Evolutionary conservation across 2,888 invertebrate genomes (phyloP).

Genomic region (Beris morrisii): DNA sequence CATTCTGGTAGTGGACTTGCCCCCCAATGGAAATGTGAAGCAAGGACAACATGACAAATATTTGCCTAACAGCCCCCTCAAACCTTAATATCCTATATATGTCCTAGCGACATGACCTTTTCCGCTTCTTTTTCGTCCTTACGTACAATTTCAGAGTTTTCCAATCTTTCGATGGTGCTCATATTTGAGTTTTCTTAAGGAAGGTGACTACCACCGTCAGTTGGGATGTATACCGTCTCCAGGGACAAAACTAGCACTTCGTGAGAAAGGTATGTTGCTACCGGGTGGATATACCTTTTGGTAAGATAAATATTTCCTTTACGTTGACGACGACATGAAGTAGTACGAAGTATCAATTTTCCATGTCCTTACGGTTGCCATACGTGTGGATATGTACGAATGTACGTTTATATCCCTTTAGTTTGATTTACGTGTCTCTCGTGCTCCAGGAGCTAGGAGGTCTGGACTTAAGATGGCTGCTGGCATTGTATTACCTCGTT

Average conservation of each 20-base stretch:
- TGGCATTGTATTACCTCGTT: not conserved
- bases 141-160: not conserved
- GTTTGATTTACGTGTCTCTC: constrained; percentile 15
- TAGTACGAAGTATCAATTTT: constrained; percentile 26
- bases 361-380: constrained; percentile 3
- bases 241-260: not conserved
- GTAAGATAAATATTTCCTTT: constrained; percentile 22
- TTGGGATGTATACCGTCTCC: too few relatives aligned
- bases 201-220: not conserved
- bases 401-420: constrained; percentile 1
- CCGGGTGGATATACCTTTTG: constrained; percentile 10
- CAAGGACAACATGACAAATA: constrained; percentile 15
- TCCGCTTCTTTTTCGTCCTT: not conserved
- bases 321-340: constrained; percentile 21
- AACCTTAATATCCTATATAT: constrained; percentile 11
- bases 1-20: constrained; percentile 21
- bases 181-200: constrained; percentile 13
- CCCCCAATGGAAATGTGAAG: not conserved
- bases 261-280: not conserved
- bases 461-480: not conserved
- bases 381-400: not conserved
- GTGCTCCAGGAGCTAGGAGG: too few relatives aligned
- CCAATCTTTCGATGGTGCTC: constrained; percentile 14
- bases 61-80: constrained; percentile 18
- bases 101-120: constrained; percentile 15